Evolutionary conservation across 2,888 invertebrate genomes (phyloP).

Genomic region (Catocala nupta): DNA sequence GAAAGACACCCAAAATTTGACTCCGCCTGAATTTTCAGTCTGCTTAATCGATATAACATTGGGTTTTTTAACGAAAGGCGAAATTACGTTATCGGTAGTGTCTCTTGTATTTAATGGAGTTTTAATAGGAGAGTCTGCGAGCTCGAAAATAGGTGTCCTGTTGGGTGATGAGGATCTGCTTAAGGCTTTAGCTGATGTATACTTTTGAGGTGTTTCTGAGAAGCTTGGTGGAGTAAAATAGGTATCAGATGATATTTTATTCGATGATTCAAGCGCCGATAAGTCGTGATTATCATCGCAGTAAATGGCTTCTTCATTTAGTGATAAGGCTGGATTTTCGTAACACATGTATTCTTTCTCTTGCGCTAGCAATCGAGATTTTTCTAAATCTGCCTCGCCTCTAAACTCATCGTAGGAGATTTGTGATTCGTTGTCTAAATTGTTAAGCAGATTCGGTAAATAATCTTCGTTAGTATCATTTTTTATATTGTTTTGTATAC

Average conservation of each 20-base stretch:
- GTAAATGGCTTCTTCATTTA: constrained; percentile 24
- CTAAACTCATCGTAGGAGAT: constrained; percentile 10
- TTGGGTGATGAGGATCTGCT: constrained; percentile 66
- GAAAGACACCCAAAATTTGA: constrained; percentile 83
- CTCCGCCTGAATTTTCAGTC: constrained; percentile 72
- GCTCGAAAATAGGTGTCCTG: constrained; percentile 58
- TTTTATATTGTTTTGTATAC: not conserved
- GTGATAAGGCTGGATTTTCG: constrained; percentile 6
- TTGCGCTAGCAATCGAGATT: not conserved
- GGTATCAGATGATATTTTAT: constrained; percentile 12
- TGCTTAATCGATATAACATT: constrained; percentile 79
- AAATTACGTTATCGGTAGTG: constrained; percentile 44
- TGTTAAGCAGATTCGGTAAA: not conserved
- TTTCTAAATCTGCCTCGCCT: constrained; percentile 1
- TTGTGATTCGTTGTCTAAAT: constrained; percentile 4
- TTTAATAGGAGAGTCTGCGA: constrained; percentile 68
- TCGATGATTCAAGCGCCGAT: constrained; percentile 5
- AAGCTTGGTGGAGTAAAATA: constrained; percentile 20
- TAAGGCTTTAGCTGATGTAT: constrained; percentile 5
- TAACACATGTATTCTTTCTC: constrained; percentile 11
- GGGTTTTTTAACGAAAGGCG: constrained; percentile 71
- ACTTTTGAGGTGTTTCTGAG: constrained; percentile 4
- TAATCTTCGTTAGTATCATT: not conserved
- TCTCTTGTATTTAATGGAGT: constrained; percentile 26
- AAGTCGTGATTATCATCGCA: constrained; percentile 33